phyloP scores from a whole-genome alignment of 2,888 invertebrate genomes.

The Hemaris fuciformis region DNA sequence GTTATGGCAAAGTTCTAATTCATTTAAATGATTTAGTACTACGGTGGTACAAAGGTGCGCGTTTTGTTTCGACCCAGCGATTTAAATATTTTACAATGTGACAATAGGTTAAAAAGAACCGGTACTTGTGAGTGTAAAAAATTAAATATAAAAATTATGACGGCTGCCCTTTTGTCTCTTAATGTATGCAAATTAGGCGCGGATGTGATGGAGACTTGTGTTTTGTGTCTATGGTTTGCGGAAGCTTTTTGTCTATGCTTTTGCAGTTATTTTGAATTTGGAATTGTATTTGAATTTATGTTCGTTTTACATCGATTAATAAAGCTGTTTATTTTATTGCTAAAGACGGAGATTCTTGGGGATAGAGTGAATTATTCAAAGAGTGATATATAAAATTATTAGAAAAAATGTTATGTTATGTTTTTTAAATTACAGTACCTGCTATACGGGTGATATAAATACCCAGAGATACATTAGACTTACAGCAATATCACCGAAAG shows the following conservation, averaged over 20 bases:
- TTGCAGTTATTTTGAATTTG: background rate
- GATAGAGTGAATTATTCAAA: too few species aligned
- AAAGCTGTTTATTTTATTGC: background rate
- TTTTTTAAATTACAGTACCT: too few species aligned
- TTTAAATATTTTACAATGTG: conserved; percentile 75
- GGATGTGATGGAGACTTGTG: conserved; percentile 48
- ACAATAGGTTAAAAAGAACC: conserved; percentile 76
- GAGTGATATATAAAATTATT: too few species aligned
- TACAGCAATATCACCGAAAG: too few species aligned
- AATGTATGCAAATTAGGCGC: conserved; percentile 72
- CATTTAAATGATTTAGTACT: conserved; percentile 19
- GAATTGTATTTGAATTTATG: background rate
- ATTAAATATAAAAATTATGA: conserved; percentile 80
- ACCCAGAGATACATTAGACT: too few species aligned
- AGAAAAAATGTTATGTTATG: too few species aligned
- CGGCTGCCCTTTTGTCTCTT: conserved; percentile 69
- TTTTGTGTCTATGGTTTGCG: conserved; percentile 1
- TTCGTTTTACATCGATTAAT: too few species aligned
- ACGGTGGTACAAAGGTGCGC: conserved; percentile 54
- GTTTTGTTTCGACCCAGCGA: conserved; percentile 73
- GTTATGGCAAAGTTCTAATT: conserved; percentile 22
- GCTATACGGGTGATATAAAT: too few species aligned
- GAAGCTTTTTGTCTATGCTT: background rate
- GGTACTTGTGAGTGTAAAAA: conserved; percentile 80
- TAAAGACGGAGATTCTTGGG: too few species aligned